These are phyloP conservation scores for Drosophila kepulauana DNA, from an alignment of 1,140 invertebrate genomes.

Conservation along the genomic window DNA sequence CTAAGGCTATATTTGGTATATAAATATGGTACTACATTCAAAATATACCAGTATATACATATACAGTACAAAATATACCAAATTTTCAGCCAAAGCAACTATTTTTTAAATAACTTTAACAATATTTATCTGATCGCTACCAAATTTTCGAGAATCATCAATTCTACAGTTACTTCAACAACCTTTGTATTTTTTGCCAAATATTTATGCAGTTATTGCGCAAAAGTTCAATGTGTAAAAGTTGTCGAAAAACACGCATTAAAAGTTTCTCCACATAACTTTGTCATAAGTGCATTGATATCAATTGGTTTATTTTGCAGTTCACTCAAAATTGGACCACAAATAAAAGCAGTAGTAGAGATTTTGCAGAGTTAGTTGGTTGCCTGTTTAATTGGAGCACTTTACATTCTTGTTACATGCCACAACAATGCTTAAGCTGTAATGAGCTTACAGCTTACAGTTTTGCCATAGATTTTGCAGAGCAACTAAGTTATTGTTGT, in stretches of 20 bases:
- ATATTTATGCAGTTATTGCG: background rate
- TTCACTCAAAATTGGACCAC: too few relatives aligned
- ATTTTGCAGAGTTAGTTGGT: background rate
- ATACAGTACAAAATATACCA: too few relatives aligned
- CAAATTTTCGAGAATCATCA: too few relatives aligned
- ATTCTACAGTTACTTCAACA: too few relatives aligned
- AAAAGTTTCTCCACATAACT: background rate
- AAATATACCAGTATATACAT: too few relatives aligned
- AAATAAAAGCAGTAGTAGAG: too few relatives aligned
- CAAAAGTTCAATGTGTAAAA: background rate
- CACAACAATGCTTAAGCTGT: constrained; percentile 4
- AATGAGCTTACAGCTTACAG: background rate
- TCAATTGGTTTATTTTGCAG: background rate
- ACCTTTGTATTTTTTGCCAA: background rate
- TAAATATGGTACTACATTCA: too few relatives aligned
- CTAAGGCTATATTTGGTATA: too few relatives aligned
- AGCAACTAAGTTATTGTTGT: too few relatives aligned
- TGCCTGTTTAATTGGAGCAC: background rate
- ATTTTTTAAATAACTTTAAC: too few relatives aligned
- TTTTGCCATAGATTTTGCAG: constrained; percentile 1
- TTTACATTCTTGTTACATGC: background rate
- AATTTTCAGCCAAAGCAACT: too few relatives aligned
- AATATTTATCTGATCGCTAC: too few relatives aligned
- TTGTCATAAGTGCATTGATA: background rate
- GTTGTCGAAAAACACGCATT: background rate